Evolutionary conservation across 2,113 vertebrate genomes (phyloP), one percentile per base, ranked within the genome.

Genomic region (Semnopithecus entellus): DNA sequence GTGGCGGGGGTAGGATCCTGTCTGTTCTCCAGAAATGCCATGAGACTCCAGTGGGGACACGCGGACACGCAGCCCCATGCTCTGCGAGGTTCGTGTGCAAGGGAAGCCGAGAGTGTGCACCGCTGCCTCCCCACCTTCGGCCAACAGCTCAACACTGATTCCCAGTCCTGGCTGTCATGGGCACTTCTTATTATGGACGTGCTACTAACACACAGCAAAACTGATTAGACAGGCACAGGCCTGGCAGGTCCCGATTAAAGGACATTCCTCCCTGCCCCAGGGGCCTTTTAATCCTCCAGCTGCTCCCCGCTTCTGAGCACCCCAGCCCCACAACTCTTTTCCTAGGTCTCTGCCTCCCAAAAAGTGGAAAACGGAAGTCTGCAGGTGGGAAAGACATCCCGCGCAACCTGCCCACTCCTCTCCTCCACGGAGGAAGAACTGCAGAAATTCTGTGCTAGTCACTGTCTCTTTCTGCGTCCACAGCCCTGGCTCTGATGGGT

Each of bases 141-240:
- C 88, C 86, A 38, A 98, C 98, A 98, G 98, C 98, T 91, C 98
- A 94, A 95, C 97, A 98, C 98, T 97, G 93, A 97, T 95, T 97
- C 95, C 87, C 68, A 95, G 96, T 98, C 98, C 59, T 82, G 79
- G 96, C 94, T 55, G 55, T 98, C 97, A 97, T 73, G 6, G 82
- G 97, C 97, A 96, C 94, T 91, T 98, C 99, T 98, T 98, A 97
- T 98, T 98, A 96, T 93, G 97, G 98, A 97, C 91, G 98, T 98
- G 98, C 97, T 80, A 93, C 98, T 97, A 86, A 98, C 98, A 98
- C 78, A 93, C 83, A 96, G 94, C 88, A 40, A 96, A 73, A 40
- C 97, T 68, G 98, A 98, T 98, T 98, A 98, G 98, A 98, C 95
- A 98, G 95, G 80, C 79, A 16, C 72, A 68, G 96, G 97, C 70